These are phyloP conservation scores for Tenebrosternarchus preto DNA, from an alignment of 2,113 vertebrate species.

Conservation along the genomic window DNA sequence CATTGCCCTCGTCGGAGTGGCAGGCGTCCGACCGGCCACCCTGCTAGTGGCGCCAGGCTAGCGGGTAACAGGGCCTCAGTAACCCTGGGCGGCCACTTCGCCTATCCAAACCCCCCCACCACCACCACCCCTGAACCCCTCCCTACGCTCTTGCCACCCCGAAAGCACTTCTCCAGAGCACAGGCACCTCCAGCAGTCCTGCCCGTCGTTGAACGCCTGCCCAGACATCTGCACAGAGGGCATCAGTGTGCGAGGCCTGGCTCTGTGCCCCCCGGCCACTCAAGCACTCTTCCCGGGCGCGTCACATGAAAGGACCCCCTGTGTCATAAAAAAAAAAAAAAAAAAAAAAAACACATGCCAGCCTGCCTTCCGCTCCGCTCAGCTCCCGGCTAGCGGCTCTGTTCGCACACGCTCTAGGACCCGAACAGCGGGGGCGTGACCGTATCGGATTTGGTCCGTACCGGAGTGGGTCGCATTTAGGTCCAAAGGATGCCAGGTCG, in stretches of 20 bases:
- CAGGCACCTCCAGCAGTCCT: constrained; percentile 74
- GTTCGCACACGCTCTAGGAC: not conserved
- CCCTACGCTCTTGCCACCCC: constrained; percentile 36
- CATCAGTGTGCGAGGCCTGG: constrained; percentile 78
- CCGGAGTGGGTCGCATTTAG: constrained; percentile 30
- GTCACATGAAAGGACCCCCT: constrained; percentile 79
- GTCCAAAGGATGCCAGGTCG: not conserved
- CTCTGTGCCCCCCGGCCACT: constrained; percentile 77
- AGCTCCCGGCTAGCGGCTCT: constrained; percentile 20
- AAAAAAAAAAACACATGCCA: constrained; percentile 60
- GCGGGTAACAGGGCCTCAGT: constrained; percentile 64
- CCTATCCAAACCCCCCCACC: constrained; percentile 24
- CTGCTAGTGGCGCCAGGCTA: constrained; percentile 48
- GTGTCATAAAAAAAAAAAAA: constrained; percentile 68
- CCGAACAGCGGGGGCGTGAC: not conserved
- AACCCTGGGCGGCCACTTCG: constrained; percentile 76
- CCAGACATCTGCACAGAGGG: constrained; percentile 75
- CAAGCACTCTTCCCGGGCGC: constrained; percentile 75
- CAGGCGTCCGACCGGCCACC: constrained; percentile 61
- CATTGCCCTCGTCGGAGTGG: constrained; percentile 55
- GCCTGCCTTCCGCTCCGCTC: constrained; percentile 61
- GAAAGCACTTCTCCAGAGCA: constrained; percentile 75
- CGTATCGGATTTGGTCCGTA: constrained; percentile 30
- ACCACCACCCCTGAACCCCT: too few species aligned
- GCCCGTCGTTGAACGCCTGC: constrained; percentile 78